Conservation (phyloP, 2,797 vertebrate genomes). For the Hippopotamyrus pictus region DNA sequence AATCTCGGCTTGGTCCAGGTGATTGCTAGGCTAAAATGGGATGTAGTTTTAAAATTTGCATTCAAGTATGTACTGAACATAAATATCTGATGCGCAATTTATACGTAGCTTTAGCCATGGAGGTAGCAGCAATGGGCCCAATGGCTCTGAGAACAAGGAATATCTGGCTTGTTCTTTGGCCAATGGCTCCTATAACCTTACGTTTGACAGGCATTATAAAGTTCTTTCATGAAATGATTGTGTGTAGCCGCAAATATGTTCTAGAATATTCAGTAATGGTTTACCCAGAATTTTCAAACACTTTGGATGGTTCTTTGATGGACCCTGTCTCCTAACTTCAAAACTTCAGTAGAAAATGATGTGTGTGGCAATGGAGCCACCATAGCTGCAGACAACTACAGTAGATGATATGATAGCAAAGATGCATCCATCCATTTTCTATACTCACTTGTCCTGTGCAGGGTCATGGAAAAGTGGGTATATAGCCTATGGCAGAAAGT, state of each 20-base stretch:
- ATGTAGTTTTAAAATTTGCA: constrained; percentile 54
- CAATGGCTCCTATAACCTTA: constrained; percentile 62
- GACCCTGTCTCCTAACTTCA: not conserved
- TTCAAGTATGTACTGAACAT: constrained; percentile 64
- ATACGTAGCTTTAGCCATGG: constrained; percentile 56
- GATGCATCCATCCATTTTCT: not conserved
- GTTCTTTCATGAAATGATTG: constrained; percentile 64
- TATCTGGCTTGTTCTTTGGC: constrained; percentile 52
- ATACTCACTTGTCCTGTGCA: not conserved
- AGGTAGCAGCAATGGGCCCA: constrained; percentile 14
- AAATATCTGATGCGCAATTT: constrained; percentile 48
- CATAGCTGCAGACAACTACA: not conserved
- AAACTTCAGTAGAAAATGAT: not conserved
- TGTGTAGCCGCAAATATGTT: constrained; percentile 55
- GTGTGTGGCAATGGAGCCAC: not conserved
- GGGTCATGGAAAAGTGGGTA: not conserved
- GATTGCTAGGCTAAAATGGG: constrained; percentile 49
- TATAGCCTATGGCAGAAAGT: not conserved
- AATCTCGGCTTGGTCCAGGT: constrained; percentile 55
- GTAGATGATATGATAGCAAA: not conserved
- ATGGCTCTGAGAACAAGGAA: constrained; percentile 45
- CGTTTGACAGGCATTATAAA: constrained; percentile 71
- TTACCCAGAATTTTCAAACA: constrained; percentile 50
- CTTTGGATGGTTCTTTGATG: constrained; percentile 39
- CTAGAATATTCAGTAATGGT: constrained; percentile 54